phyloP scores from a whole-genome alignment of 2,888 invertebrate genomes.

The Cerceris rybyensis region DNA sequence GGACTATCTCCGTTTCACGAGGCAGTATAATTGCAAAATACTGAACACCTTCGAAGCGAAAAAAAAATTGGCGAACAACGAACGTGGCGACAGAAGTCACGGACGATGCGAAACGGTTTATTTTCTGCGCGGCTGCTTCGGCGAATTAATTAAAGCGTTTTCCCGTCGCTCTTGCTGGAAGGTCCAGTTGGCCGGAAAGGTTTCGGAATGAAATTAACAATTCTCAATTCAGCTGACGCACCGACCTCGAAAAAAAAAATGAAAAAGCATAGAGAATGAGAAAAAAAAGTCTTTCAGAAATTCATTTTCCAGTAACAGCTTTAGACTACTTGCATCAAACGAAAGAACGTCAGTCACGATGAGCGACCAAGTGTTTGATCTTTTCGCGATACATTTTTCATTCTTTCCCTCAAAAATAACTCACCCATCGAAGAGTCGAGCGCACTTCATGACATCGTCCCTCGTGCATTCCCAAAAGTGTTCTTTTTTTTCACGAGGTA shows the following conservation, averaged over 20 bases:
- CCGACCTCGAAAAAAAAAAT: slow-evolving; percentile 3
- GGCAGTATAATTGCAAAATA: too few relatives aligned
- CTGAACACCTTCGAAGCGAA: too few relatives aligned
- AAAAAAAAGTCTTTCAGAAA: not conserved
- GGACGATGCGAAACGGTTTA: slow-evolving; percentile 39
- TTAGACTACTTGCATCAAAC: not conserved
- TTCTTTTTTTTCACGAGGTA: too few relatives aligned
- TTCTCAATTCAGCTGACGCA: slow-evolving; percentile 39
- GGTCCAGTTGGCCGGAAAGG: slow-evolving; percentile 37
- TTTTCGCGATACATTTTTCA: too few relatives aligned
- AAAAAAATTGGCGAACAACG: slow-evolving; percentile 3
- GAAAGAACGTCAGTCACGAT: too few relatives aligned
- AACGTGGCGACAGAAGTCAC: not conserved
- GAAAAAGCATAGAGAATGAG: not conserved
- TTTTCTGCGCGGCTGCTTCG: slow-evolving; percentile 36
- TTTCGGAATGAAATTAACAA: slow-evolving; percentile 41
- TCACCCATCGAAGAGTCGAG: too few relatives aligned
- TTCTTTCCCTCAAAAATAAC: too few relatives aligned
- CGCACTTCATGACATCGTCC: too few relatives aligned
- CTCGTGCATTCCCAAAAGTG: too few relatives aligned
- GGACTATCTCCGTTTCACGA: too few relatives aligned
- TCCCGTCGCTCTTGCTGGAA: slow-evolving; percentile 18
- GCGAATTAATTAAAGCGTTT: slow-evolving; percentile 51
- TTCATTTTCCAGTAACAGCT: not conserved
- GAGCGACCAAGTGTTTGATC: too few relatives aligned